Conservation (phyloP, 2,113 vertebrate genomes). For the Mormyrus lacerda region DNA sequence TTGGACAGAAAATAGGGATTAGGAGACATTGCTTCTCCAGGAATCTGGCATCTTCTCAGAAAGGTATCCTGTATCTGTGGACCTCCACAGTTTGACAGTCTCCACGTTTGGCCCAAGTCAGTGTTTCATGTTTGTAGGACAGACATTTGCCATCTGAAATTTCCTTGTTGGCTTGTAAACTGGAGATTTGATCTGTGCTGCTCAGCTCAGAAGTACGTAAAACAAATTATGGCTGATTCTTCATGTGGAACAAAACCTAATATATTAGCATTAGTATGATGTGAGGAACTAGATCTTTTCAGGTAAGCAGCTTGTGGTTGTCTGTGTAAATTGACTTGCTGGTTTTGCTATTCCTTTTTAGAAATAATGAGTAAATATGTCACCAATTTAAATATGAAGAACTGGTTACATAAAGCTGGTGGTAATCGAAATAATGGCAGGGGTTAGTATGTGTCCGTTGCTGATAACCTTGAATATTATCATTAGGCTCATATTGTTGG, state of each 20-base stretch:
- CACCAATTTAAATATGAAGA: background rate
- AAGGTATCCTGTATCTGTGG: background rate
- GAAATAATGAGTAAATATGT: background rate
- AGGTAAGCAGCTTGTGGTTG: slow-evolving; percentile 32
- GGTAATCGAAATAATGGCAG: background rate
- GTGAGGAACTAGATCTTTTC: slow-evolving; percentile 9
- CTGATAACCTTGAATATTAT: background rate
- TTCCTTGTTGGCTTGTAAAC: slow-evolving; percentile 20
- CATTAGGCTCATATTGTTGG: background rate
- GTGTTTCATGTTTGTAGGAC: background rate
- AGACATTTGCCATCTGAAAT: slow-evolving; percentile 31
- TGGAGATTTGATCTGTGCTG: slow-evolving; percentile 43
- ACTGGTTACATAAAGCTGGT: background rate
- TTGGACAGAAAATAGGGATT: background rate
- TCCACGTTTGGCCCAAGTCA: background rate
- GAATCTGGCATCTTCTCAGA: background rate
- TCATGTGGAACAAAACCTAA: slow-evolving; percentile 52
- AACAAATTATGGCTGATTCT: slow-evolving; percentile 44
- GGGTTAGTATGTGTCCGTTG: background rate
- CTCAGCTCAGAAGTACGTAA: slow-evolving; percentile 38
- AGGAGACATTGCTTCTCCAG: background rate
- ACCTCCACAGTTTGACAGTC: background rate
- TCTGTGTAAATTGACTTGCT: background rate
- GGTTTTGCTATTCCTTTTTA: background rate
- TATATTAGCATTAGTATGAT: slow-evolving; percentile 45